Percentiles rank a stretch among this genome's conserved stretches.
phyloP scores from a whole-genome alignment of 2,797 vertebrate genomes.

The Neostethus bicornis region DNA sequence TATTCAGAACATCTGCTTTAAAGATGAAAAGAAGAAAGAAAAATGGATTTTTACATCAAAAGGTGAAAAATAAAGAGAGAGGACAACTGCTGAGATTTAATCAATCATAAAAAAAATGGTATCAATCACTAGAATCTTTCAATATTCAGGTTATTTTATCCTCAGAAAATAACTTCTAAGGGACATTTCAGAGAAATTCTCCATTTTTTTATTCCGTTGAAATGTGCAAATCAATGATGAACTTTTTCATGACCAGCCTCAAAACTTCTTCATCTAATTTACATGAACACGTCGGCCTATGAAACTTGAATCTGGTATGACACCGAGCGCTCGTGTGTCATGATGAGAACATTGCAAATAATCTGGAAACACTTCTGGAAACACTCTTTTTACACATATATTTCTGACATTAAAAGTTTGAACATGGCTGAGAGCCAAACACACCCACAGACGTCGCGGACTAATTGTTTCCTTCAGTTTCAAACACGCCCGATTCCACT shows the following conservation, averaged over 20 bases:
- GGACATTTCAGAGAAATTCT: slow-evolving; percentile 16
- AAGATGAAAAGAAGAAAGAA: slow-evolving; percentile 60
- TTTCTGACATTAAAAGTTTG: slow-evolving; percentile 64
- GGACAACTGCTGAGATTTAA: slow-evolving; percentile 55
- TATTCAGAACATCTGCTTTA: slow-evolving; percentile 74
- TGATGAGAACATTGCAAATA: slow-evolving; percentile 61
- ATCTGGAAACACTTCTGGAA: slow-evolving; percentile 83
- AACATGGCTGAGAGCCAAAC: slow-evolving; percentile 71
- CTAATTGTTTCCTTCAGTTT: slow-evolving; percentile 90
- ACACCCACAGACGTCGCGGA: slow-evolving; percentile 72
- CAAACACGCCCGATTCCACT: slow-evolving; percentile 53
- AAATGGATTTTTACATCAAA: slow-evolving; percentile 42
- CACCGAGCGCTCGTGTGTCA: slow-evolving; percentile 59
- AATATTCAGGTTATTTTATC: slow-evolving; percentile 45
- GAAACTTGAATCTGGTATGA: slow-evolving; percentile 25
- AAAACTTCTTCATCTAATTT: slow-evolving; percentile 42
- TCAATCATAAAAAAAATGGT: slow-evolving; percentile 53
- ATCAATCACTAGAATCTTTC: slow-evolving; percentile 30
- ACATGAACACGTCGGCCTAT: slow-evolving; percentile 37
- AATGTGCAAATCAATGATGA: slow-evolving; percentile 6
- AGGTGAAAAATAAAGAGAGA: slow-evolving; percentile 36
- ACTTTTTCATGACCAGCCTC: too few relatives aligned
- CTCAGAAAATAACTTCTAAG: slow-evolving; percentile 36
- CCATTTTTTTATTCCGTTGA: slow-evolving; percentile 24
- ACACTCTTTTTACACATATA: slow-evolving; percentile 67